phyloP scores from a whole-genome alignment of 2,888 invertebrate species.

The Nemotelus pantherinus region DNA sequence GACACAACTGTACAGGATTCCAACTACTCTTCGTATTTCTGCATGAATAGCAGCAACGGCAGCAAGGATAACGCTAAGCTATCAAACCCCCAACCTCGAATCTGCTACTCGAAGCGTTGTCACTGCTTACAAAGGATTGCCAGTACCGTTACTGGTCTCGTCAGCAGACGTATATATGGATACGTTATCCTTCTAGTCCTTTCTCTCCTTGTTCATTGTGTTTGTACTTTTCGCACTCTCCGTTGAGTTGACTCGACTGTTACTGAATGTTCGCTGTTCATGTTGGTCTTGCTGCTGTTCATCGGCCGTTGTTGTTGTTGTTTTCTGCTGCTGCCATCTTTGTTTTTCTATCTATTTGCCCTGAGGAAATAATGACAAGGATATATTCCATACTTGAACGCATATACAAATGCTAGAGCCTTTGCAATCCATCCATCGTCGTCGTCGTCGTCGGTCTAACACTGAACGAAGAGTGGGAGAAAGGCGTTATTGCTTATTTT shows the following conservation, averaged over 20 bases:
- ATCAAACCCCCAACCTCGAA: background rate
- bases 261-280: too few species aligned
- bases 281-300: too few species aligned
- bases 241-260: too few species aligned
- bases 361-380: slow-evolving; percentile 12
- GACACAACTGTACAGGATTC: background rate
- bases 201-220: background rate
- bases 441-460: too few species aligned
- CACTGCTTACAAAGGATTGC: background rate
- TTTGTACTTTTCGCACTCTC: too few species aligned
- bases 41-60: background rate
- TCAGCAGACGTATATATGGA: background rate
- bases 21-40: background rate
- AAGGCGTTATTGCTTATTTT: background rate
- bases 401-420: background rate
- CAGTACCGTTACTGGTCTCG: background rate
- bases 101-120: background rate
- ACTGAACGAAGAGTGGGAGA: background rate
- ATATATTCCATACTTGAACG: slow-evolving; percentile 2
- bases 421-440: too few species aligned
- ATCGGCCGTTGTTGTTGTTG: background rate
- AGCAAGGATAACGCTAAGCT: background rate
- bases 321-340: background rate
- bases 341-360: slow-evolving; percentile 10
- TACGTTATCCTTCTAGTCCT: background rate